Evolutionary conservation across 1,140 invertebrate species (phyloP).

Genomic region (Lucilia cuprina): DNA sequence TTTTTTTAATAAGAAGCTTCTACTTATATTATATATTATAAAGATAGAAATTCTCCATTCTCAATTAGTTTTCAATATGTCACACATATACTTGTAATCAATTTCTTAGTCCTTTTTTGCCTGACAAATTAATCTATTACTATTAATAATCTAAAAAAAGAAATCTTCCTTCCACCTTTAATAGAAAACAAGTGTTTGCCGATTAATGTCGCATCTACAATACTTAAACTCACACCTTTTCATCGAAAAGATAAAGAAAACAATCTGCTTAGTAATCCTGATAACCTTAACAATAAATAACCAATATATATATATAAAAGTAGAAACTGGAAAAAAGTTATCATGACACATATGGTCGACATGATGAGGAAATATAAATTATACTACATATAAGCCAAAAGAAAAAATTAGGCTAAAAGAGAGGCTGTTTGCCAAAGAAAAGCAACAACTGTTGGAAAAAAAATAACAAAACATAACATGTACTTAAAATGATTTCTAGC

Average conservation of each 20-base stretch:
- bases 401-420: neutral
- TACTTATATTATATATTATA: no score
- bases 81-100: neutral
- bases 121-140: neutral
- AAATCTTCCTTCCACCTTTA: neutral
- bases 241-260: neutral
- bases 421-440: neutral
- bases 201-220: neutral
- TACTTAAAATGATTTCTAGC: neutral
- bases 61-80: no score
- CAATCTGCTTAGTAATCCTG: neutral
- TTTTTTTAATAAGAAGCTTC: no score
- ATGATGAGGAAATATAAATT: neutral
- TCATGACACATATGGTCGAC: neutral
- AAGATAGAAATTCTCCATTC: no score
- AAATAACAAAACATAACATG: no score
- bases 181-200: neutral
- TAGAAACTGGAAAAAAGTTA: neutral
- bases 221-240: neutral
- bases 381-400: neutral
- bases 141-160: neutral
- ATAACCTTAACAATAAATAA: conserved; percentile 1
- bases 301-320: neutral
- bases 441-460: neutral
- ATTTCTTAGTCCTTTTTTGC: neutral